These are phyloP conservation scores for Augochlorella aurata DNA, from an alignment of 2,888 invertebrate genomes.

Conservation along the genomic window DNA sequence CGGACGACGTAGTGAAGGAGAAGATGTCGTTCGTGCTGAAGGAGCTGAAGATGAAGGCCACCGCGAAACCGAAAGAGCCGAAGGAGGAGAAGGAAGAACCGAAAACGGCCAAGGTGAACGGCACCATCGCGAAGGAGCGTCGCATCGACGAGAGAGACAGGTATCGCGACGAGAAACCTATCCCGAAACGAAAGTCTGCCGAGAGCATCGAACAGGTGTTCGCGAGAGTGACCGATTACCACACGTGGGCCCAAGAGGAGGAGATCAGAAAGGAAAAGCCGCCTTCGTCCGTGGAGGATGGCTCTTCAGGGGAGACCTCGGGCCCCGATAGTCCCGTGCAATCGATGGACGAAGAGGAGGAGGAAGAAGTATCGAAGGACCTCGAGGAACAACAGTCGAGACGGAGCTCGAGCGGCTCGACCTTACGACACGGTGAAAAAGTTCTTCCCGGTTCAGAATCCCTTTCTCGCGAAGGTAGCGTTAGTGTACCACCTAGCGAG, in stretches of 20 bases:
- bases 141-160: conserved; percentile 67
- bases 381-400: conserved; percentile 81
- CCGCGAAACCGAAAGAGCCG: conserved; percentile 61
- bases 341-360: conserved; percentile 89
- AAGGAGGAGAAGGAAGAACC: conserved; percentile 65
- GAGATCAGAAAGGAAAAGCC: conserved; percentile 76
- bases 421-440: conserved; percentile 77
- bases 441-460: conserved; percentile 78
- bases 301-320: conserved; percentile 93
- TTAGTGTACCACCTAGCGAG: conserved; percentile 81
- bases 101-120: conserved; percentile 68
- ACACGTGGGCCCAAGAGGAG: conserved; percentile 81
- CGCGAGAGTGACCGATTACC: conserved; percentile 83
- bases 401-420: conserved; percentile 81
- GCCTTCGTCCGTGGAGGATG: conserved; percentile 82
- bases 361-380: conserved; percentile 83
- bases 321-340: conserved; percentile 92
- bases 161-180: conserved; percentile 74
- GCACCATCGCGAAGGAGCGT: conserved; percentile 68
- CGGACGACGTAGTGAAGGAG: conserved; percentile 88
- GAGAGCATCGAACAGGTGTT: conserved; percentile 81
- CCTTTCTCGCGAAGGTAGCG: conserved; percentile 80
- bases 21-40: conserved; percentile 91
- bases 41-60: conserved; percentile 89
- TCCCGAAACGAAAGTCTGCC: conserved; percentile 77